phyloP scores from a whole-genome alignment of 2,888 invertebrate species.

The Lasius fuliginosus region DNA sequence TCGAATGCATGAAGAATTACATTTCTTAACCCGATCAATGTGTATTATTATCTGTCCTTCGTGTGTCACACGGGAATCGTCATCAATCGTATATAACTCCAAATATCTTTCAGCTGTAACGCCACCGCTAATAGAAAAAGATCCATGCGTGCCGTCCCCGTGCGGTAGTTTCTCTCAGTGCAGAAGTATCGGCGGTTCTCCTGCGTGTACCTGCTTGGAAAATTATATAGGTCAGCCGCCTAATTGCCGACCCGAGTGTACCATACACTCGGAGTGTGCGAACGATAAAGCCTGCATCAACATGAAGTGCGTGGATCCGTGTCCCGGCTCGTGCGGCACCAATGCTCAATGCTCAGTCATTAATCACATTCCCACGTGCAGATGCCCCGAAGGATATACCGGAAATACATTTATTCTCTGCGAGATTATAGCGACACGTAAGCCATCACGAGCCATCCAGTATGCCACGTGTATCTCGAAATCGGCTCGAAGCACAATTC shows the following conservation, averaged over 20 bases:
- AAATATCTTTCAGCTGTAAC: constrained; percentile 87
- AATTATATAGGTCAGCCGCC: constrained; percentile 91
- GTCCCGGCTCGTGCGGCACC: constrained; percentile 91
- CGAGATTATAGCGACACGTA: constrained; percentile 66
- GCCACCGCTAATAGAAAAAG: constrained; percentile 89
- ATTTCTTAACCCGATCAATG: not conserved
- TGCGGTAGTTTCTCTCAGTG: constrained; percentile 92
- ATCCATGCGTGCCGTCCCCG: constrained; percentile 91
- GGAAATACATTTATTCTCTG: constrained; percentile 95
- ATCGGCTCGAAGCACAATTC: not conserved
- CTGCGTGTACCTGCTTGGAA: constrained; percentile 91
- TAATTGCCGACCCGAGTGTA: constrained; percentile 93
- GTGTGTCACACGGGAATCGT: not conserved
- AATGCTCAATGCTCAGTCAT: constrained; percentile 92
- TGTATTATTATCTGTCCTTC: not conserved
- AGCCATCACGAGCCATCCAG: constrained; percentile 24
- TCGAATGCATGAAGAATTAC: not conserved
- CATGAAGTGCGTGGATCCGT: constrained; percentile 92
- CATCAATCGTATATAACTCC: not conserved
- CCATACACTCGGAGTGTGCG: constrained; percentile 90
- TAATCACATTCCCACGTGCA: constrained; percentile 94
- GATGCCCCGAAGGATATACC: constrained; percentile 92
- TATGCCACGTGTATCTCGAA: not conserved
- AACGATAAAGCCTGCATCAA: constrained; percentile 92
- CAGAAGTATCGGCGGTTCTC: constrained; percentile 89